Evolutionary conservation across 2,888 invertebrate genomes (phyloP).

Genomic region (Eustalomyia histrio): DNA sequence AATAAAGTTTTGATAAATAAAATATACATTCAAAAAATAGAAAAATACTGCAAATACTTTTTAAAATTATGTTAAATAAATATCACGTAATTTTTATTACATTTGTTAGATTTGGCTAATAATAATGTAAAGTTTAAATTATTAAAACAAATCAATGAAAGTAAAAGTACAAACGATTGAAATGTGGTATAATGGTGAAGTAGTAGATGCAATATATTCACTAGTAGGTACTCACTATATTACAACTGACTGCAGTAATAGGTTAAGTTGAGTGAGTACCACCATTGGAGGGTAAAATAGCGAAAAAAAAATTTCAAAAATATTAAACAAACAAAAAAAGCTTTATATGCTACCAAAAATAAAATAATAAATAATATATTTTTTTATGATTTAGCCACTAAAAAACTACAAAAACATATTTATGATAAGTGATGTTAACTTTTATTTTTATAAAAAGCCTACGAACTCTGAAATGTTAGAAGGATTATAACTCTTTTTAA

Average conservation of each 20-base stretch:
- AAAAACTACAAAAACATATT: conserved; percentile 6
- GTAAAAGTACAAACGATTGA: conserved; percentile 51
- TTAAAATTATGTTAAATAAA: conserved; percentile 9
- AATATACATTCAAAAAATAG: neutral
- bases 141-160: conserved; percentile 53
- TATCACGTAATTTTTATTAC: conserved; percentile 53
- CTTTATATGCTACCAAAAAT: conserved; percentile 37
- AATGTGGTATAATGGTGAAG: conserved; percentile 1
- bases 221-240: neutral
- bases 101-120: conserved; percentile 39
- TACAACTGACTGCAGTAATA: neutral
- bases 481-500: too few species aligned
- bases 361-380: conserved; percentile 7
- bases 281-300: conserved; percentile 40
- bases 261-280: neutral
- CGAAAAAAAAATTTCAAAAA: conserved; percentile 27
- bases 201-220: conserved; percentile 19
- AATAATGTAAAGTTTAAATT: conserved; percentile 40
- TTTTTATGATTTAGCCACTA: conserved; percentile 37
- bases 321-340: conserved; percentile 25
- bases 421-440: neutral
- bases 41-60: neutral
- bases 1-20: neutral
- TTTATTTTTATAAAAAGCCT: too few species aligned
- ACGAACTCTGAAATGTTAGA: too few species aligned